A percentile compares a stretch with the other conserved stretches of the same genome.
Conservation (phyloP, 2,113 vertebrate genomes). For the Climacteris rufus region DNA sequence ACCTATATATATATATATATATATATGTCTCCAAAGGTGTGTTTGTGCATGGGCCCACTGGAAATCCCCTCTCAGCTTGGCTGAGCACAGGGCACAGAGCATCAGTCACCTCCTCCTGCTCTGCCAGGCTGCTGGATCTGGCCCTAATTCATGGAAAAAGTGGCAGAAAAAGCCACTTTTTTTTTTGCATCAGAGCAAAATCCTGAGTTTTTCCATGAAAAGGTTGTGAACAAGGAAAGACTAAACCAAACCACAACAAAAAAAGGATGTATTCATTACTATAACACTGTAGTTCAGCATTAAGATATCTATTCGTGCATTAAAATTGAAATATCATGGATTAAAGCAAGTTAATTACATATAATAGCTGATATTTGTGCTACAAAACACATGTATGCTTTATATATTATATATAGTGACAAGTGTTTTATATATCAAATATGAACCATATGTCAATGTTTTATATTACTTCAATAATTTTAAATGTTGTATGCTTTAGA, state of each 20-base stretch:
- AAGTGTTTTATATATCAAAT: neutral
- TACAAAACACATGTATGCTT: neutral
- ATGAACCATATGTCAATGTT: neutral
- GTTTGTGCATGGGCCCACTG: neutral
- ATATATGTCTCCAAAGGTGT: rapidly evolving
- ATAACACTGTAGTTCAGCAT: neutral
- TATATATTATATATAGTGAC: neutral
- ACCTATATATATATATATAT: neutral
- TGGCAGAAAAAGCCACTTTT: rapidly evolving
- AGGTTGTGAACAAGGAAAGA: neutral
- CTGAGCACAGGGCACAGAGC: neutral
- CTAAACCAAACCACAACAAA: neutral
- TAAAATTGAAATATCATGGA: neutral
- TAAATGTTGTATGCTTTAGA: neutral
- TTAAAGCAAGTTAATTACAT: neutral
- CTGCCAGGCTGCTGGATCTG: neutral
- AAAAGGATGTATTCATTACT: neutral
- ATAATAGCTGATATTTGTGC: neutral
- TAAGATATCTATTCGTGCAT: neutral
- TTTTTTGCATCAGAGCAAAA: neutral
- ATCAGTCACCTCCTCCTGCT: neutral
- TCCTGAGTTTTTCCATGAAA: neutral
- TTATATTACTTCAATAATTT: neutral
- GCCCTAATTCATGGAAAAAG: neutral
- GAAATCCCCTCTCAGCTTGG: neutral